Conservation (phyloP, 2,888 invertebrate genomes). For the Harpalus rufipes region DNA sequence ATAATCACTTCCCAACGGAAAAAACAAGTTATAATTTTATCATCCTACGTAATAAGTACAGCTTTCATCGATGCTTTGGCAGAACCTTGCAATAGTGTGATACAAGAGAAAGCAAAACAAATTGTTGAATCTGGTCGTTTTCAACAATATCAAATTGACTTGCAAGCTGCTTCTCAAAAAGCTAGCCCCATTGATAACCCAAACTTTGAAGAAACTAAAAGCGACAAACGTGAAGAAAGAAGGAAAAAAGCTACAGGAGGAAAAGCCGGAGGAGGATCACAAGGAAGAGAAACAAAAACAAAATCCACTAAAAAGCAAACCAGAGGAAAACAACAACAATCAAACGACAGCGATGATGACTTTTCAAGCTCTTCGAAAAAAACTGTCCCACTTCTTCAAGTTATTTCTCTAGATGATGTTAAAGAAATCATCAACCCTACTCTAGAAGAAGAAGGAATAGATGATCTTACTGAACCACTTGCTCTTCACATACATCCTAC, state of each 20-base stretch:
- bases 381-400: constrained; percentile 78
- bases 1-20: constrained; percentile 81
- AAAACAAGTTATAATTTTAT: constrained; percentile 80
- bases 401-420: constrained; percentile 85
- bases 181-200: constrained; percentile 68
- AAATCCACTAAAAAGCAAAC: constrained; percentile 93
- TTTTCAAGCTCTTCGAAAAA: constrained; percentile 69
- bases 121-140: constrained; percentile 86
- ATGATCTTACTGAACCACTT: constrained; percentile 85
- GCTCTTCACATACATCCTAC: constrained; percentile 85
- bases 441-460: constrained; percentile 86
- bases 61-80: constrained; percentile 84
- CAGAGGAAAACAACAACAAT: constrained; percentile 80
- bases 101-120: constrained; percentile 83
- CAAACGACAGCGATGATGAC: constrained; percentile 86
- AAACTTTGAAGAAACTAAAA: constrained; percentile 78
- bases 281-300: constrained; percentile 96
- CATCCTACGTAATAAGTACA: constrained; percentile 83
- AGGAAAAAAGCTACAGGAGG: constrained; percentile 92
- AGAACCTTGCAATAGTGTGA: constrained; percentile 83
- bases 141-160: constrained; percentile 86
- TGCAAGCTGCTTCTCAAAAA: constrained; percentile 77
- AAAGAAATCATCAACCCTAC: constrained; percentile 81
- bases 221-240: constrained; percentile 91
- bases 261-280: constrained; percentile 94